Evolutionary conservation across 2,888 invertebrate genomes (phyloP), one percentile per base, ranked within the genome.

Genomic region (Autographa pulchrina): DNA sequence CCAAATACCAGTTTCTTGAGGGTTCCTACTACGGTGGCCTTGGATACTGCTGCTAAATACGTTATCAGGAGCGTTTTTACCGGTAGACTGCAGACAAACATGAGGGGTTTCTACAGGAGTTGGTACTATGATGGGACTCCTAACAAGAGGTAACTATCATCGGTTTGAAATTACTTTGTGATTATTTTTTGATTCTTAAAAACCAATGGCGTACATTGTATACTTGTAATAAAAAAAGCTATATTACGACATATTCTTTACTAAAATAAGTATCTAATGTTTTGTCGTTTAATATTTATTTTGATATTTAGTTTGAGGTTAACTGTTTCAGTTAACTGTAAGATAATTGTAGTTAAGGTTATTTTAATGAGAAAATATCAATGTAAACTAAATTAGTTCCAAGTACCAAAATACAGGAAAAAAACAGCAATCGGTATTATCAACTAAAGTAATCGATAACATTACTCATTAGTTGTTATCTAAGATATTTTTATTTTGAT

Each of bases 51-150:
- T 2, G 82, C 77, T 43, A 87, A 96, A 68, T 98, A 98, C 88
- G 90, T 95, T 52, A 91, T 98, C 52, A 92, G 91, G 70, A 96
- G 98, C 65, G 96, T 95, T 56, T 98, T 97, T 86, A 93, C 91
- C 35, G 98, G 98, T 0, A 94, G 96, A 65, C 92, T 98, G 48
- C 97, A 97, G 90, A 97, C 97, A 75, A 96, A 96, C 75, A 96
- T 98, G 89, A 96, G 97, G 91, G 98, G 98, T 31, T 98, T 98
- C 89, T 98, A 98, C 89, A 96, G 97, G 80, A 98, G 98, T 92
- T 97, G 97, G 80, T 98, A 98, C 90, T 92, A 92, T 59, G 96
- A 96, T 75, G 95, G 93, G 66, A 96, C 96, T 74, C 94, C 96
- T 0, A 11, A 11, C 78, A 97, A 96, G 76, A 93, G 93, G 94